Evolutionary conservation across 2,113 vertebrate species (phyloP).

Genomic region (Nerophis lumbriciformis): DNA sequence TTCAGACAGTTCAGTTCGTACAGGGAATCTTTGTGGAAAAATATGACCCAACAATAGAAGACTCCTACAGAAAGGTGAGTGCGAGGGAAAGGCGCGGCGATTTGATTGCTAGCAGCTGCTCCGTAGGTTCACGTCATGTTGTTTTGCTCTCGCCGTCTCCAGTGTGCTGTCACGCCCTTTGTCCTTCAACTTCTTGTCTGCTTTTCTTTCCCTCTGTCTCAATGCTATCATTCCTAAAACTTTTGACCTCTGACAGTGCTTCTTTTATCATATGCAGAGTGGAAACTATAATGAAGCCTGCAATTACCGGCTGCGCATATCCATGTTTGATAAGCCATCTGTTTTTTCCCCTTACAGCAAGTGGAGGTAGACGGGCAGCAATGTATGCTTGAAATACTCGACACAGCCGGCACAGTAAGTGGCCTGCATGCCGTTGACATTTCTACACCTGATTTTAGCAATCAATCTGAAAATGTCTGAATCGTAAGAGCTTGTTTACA

Average conservation of each 20-base stretch:
- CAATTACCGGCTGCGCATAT: neutral
- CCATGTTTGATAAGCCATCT: constrained; percentile 10
- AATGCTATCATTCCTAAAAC: neutral
- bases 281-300: neutral
- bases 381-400: constrained; percentile 99
- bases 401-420: constrained; percentile 98
- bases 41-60: constrained; percentile 99
- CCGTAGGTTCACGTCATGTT: constrained; percentile 35
- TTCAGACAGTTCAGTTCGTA: constrained; percentile 97
- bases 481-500: no score
- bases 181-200: constrained; percentile 1
- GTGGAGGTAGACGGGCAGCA: constrained; percentile 98
- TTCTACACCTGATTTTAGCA: no score
- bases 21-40: constrained; percentile 99
- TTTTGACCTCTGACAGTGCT: neutral
- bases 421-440: neutral
- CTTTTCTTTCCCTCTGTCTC: constrained; percentile 4
- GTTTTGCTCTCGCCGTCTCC: constrained; percentile 7
- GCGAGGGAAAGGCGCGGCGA: constrained; percentile 14
- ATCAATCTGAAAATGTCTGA: no score
- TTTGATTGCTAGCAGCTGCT: constrained; percentile 51
- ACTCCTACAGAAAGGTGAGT: constrained; percentile 98
- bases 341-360: constrained; percentile 75
- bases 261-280: neutral
- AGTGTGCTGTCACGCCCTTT: constrained; percentile 1